Evolutionary conservation across 2,113 vertebrate species (phyloP).

Genomic region (Pheucticus melanocephalus): DNA sequence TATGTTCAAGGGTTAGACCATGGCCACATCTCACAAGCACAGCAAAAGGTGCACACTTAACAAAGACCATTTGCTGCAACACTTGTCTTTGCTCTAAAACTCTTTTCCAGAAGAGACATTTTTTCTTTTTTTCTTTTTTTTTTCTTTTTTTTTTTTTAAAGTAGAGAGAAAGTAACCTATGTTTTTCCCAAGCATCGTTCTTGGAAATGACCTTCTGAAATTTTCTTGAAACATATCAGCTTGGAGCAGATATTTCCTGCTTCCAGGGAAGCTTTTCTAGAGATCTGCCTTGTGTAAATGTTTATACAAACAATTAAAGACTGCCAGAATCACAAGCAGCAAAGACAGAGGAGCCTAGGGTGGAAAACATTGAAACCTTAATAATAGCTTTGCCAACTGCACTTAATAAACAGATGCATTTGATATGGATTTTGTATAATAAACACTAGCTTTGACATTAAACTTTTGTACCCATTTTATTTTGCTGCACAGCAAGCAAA

Average conservation of each 20-base stretch:
- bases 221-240: slow-evolving; percentile 36
- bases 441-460: neutral
- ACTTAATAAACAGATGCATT: neutral
- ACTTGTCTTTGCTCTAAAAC: neutral
- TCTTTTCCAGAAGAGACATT: neutral
- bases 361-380: neutral
- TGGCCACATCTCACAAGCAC: neutral
- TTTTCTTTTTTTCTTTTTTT: neutral
- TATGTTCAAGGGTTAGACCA: neutral
- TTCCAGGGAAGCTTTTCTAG: slow-evolving; percentile 55
- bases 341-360: neutral
- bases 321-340: neutral
- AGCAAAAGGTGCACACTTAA: neutral
- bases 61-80: neutral
- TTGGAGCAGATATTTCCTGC: slow-evolving; percentile 31
- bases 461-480: neutral
- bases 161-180: neutral
- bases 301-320: slow-evolving; percentile 1
- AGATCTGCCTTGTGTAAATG: neutral
- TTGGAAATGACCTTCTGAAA: neutral
- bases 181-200: neutral
- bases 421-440: neutral
- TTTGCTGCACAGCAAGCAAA: neutral
- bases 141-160: neutral
- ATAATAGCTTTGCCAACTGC: neutral